phyloP scores from a whole-genome alignment of 2,113 vertebrate species.

The Peromyscus leucopus region DNA sequence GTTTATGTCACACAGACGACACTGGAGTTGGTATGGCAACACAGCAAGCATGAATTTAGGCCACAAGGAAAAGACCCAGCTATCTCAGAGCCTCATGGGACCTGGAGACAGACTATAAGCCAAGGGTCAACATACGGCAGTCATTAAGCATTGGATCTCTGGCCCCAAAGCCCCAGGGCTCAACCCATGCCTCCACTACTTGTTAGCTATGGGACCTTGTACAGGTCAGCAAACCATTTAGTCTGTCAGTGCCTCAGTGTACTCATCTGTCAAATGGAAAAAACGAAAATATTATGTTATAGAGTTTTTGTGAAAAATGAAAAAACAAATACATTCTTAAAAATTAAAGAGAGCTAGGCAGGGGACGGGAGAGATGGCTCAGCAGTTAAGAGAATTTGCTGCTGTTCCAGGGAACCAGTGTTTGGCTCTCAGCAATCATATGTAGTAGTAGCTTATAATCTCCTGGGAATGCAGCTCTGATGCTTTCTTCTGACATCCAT shows the following conservation, averaged over 20 bases:
- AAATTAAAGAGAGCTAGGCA: constrained; percentile 25
- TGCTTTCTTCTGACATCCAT: neutral
- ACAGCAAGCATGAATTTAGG: neutral
- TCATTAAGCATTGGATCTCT: neutral
- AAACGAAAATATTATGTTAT: neutral
- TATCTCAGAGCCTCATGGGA: constrained; percentile 38
- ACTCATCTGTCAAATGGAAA: constrained; percentile 6
- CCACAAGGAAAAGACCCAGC: constrained; percentile 53
- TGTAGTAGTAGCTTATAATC: neutral
- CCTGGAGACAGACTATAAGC: constrained; percentile 13
- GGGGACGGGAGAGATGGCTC: neutral
- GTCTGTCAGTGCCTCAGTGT: constrained; percentile 18
- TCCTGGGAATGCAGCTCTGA: neutral
- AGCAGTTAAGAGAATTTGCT: neutral
- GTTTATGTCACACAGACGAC: no score
- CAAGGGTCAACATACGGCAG: constrained; percentile 3
- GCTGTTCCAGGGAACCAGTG: neutral
- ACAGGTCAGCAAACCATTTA: constrained; percentile 16
- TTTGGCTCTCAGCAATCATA: neutral
- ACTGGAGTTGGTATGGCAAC: no score
- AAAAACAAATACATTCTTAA: neutral
- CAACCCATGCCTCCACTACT: neutral
- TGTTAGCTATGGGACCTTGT: neutral
- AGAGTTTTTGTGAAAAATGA: neutral
- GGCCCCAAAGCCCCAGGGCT: neutral